These are phyloP conservation scores for Vanessa cardui DNA, from an alignment of 2,888 invertebrate genomes.

Conservation along the genomic window DNA sequence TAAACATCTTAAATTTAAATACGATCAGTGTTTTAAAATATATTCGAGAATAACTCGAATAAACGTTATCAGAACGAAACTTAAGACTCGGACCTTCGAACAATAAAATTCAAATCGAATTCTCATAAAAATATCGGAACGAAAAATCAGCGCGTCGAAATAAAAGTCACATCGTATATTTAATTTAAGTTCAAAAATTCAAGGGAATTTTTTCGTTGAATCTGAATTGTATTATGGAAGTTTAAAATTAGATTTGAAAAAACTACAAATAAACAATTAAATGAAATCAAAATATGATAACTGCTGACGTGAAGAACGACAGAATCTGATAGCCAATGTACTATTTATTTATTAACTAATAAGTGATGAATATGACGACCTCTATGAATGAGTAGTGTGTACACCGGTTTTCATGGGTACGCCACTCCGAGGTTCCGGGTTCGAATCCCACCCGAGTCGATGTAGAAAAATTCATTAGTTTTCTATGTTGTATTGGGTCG, in stretches of 20 bases:
- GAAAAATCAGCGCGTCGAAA: conserved; percentile 25
- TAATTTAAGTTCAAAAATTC: conserved; percentile 7
- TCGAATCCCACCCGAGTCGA: no score
- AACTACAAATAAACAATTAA: no score
- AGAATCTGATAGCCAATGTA: no score
- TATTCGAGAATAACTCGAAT: conserved; percentile 40
- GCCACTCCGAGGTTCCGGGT: no score
- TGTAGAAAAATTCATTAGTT: no score
- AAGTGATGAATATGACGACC: no score
- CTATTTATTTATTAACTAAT: no score
- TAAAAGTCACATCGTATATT: conserved; percentile 7
- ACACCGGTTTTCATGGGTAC: no score
- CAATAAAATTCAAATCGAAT: conserved; percentile 49
- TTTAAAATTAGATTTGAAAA: neutral
- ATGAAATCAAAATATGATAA: no score
- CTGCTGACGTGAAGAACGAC: no score
- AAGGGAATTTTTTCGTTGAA: neutral
- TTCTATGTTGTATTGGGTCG: no score
- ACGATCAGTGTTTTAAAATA: conserved; percentile 11
- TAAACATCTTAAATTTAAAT: conserved; percentile 11
- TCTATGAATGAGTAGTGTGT: no score
- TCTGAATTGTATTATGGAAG: neutral
- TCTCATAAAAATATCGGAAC: conserved; percentile 47
- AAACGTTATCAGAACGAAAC: conserved; percentile 46
- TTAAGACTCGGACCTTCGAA: conserved; percentile 41